Percentiles rank a stretch among this genome's conserved stretches.
Evolutionary conservation across 2,888 invertebrate genomes (phyloP).

Genomic region (Drosophila macrospina): DNA sequence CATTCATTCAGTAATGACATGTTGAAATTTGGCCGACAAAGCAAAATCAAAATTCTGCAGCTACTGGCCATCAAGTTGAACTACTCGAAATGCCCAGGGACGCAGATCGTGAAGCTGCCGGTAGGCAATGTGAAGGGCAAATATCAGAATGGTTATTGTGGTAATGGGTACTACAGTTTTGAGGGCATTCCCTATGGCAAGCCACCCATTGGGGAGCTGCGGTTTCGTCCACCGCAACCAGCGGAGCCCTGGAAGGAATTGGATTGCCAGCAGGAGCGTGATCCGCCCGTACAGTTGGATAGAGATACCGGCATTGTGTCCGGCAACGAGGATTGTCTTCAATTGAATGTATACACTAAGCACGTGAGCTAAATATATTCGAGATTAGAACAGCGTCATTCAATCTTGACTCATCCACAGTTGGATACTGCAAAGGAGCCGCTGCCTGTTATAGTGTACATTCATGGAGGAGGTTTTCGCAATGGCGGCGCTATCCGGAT

Average conservation of each 20-base stretch:
- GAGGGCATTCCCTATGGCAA: slow-evolving; percentile 80
- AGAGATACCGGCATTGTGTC: slow-evolving; percentile 42
- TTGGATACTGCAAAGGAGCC: slow-evolving; percentile 48
- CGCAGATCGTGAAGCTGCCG: slow-evolving; percentile 51
- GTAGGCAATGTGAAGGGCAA: slow-evolving; percentile 74
- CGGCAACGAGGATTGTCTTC: slow-evolving; percentile 80
- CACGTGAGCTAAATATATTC: slow-evolving; percentile 26
- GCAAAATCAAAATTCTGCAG: slow-evolving; percentile 21
- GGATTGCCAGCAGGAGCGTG: slow-evolving; percentile 53
- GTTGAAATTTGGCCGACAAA: slow-evolving; percentile 38
- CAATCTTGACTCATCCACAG: slow-evolving; percentile 23
- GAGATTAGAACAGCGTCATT: neutral
- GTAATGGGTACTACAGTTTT: slow-evolving; percentile 70
- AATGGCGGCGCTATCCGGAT: slow-evolving; percentile 82
- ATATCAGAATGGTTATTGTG: slow-evolving; percentile 64
- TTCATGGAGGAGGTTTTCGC: slow-evolving; percentile 86
- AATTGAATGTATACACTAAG: slow-evolving; percentile 78
- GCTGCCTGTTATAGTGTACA: slow-evolving; percentile 85
- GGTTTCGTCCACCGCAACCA: slow-evolving; percentile 81
- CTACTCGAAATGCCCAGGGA: slow-evolving; percentile 13
- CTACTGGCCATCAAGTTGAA: slow-evolving; percentile 5
- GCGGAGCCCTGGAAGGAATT: slow-evolving; percentile 83
- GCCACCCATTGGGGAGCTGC: slow-evolving; percentile 71
- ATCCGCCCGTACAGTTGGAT: slow-evolving; percentile 64
- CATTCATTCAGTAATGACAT: slow-evolving; percentile 35